phyloP scores from a whole-genome alignment of 2,797 vertebrate species.

The Heliangelus exortis region DNA sequence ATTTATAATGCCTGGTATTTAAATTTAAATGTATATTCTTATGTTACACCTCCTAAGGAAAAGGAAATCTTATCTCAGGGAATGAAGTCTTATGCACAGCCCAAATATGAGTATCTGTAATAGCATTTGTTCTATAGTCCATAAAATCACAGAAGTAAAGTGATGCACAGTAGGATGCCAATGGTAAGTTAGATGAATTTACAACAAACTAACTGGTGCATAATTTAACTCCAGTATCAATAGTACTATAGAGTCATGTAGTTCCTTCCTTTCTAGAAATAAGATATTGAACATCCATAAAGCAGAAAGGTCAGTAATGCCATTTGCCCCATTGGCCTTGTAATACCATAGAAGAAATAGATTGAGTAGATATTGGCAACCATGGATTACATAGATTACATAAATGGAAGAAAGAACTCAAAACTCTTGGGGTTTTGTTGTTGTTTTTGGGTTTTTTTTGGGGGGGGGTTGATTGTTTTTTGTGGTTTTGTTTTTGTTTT shows the following conservation, averaged over 20 bases:
- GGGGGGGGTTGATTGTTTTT: too few relatives aligned
- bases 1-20: not conserved
- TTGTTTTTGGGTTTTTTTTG: too few relatives aligned
- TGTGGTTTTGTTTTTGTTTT: not conserved
- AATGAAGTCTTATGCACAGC: not conserved
- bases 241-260: not conserved
- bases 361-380: not conserved
- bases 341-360: not conserved
- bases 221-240: not conserved
- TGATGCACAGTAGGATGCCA: not conserved
- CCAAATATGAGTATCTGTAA: not conserved
- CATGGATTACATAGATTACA: not conserved
- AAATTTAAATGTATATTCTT: not conserved
- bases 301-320: not conserved
- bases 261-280: not conserved
- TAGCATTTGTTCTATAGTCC: not conserved
- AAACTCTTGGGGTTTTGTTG: too few relatives aligned
- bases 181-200: conserved; percentile 23
- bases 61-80: not conserved
- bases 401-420: not conserved
- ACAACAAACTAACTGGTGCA: not conserved
- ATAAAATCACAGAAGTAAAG: not conserved
- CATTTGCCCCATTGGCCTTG: not conserved
- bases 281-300: not conserved
- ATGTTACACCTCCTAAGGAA: not conserved